These are phyloP conservation scores for Rhamnusium bicolor DNA, from an alignment of 2,888 invertebrate genomes.

Conservation along the genomic window DNA sequence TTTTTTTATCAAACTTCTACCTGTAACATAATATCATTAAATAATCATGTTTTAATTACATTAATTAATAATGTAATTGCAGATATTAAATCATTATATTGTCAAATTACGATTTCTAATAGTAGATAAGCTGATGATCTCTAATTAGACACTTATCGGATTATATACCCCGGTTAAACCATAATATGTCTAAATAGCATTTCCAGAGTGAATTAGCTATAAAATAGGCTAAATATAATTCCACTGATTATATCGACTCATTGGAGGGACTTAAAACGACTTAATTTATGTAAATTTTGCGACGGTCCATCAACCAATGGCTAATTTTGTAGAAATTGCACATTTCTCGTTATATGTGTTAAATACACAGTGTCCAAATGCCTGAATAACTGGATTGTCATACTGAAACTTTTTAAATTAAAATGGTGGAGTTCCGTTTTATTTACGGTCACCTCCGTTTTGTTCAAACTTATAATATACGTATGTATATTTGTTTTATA, in stretches of 20 bases:
- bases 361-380: too few relatives aligned
- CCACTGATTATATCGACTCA: conserved; percentile 2
- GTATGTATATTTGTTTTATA: too few relatives aligned
- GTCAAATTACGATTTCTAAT: conserved; percentile 12
- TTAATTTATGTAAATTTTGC: conserved; percentile 2
- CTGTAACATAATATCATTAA: not conserved
- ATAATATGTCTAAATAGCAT: conserved; percentile 5
- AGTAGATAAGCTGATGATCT: conserved; percentile 7
- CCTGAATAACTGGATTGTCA: too few relatives aligned
- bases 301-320: not conserved
- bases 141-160: conserved; percentile 2
- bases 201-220: not conserved
- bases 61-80: conserved; percentile 1
- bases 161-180: not conserved
- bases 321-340: not conserved
- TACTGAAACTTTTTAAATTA: too few relatives aligned
- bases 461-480: too few relatives aligned
- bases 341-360: too few relatives aligned
- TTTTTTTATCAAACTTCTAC: too few relatives aligned
- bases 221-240: conserved; percentile 4
- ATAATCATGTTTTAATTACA: not conserved
- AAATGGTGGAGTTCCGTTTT: too few relatives aligned
- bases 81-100: conserved; percentile 3
- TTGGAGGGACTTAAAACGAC: not conserved
- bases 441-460: too few relatives aligned